Evolutionary conservation across 2,113 vertebrate genomes (phyloP).

Genomic region (Scytalopus superciliaris): DNA sequence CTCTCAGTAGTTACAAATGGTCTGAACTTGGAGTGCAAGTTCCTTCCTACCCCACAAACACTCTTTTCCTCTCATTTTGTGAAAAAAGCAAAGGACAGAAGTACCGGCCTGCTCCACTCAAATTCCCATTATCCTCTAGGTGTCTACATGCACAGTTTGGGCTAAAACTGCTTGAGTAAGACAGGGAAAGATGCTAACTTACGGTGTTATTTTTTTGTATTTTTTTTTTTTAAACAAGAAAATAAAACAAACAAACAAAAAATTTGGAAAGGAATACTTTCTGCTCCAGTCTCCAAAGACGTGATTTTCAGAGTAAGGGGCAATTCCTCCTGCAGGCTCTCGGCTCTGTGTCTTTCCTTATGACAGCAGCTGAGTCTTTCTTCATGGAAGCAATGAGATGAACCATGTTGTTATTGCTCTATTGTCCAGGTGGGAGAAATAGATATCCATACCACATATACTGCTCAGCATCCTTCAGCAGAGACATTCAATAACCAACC

Average conservation of each 20-base stretch:
- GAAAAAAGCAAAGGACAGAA: background rate
- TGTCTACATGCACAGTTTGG: background rate
- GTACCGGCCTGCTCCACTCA: background rate
- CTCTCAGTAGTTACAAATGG: background rate
- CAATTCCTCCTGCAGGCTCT: background rate
- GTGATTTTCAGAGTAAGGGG: background rate
- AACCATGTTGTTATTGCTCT: background rate
- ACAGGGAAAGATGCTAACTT: background rate
- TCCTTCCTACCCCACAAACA: background rate
- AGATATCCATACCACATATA: background rate
- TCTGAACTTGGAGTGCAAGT: background rate
- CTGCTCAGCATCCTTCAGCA: background rate
- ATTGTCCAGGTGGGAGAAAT: background rate
- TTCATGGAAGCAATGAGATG: background rate
- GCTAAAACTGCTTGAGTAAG: background rate
- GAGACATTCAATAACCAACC: background rate
- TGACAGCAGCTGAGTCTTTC: background rate
- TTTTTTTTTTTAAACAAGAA: background rate
- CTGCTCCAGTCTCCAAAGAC: background rate
- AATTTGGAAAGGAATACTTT: background rate
- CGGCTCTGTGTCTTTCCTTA: background rate
- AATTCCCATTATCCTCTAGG: background rate
- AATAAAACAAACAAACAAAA: background rate
- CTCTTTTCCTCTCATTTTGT: background rate
- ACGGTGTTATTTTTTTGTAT: too few relatives aligned